A percentile compares a stretch with the other conserved stretches of the same genome.
phyloP scores from a whole-genome alignment of 1,140 invertebrate genomes.

The Drosophila pallidifrons region DNA sequence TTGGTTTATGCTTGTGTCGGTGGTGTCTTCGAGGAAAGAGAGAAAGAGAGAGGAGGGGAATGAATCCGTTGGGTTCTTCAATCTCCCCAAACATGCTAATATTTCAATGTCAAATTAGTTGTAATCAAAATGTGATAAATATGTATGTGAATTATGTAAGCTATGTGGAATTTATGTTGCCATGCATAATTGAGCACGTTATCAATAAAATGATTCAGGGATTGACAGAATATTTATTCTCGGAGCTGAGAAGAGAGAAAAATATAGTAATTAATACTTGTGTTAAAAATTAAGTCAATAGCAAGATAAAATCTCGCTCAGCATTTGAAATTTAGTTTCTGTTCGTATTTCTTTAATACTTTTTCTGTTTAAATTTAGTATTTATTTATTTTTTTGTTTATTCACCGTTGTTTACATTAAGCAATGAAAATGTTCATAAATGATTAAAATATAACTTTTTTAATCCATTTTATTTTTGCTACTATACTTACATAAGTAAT shows the following conservation, averaged over 20 bases:
- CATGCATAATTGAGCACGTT: conserved; percentile 47
- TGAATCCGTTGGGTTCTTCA: not conserved
- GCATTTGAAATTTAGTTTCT: too few species aligned
- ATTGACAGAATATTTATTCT: conserved; percentile 4
- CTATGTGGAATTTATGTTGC: conserved; percentile 51
- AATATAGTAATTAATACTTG: not conserved
- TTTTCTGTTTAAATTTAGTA: too few species aligned
- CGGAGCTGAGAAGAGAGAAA: not conserved
- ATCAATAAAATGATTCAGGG: conserved; percentile 27
- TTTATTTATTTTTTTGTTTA: too few species aligned
- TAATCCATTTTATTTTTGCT: too few species aligned
- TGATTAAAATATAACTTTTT: too few species aligned
- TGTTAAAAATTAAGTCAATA: not conserved
- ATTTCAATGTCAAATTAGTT: conserved; percentile 81
- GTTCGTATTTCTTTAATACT: too few species aligned
- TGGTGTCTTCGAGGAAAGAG: not conserved
- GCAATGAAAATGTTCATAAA: too few species aligned
- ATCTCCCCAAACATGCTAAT: conserved; percentile 48
- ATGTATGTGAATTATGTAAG: conserved; percentile 63
- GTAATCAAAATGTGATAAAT: conserved; percentile 76
- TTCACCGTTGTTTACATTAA: too few species aligned
- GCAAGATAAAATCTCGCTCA: not conserved
- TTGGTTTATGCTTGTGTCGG: conserved; percentile 29
- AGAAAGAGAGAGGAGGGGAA: not conserved
- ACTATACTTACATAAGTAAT: too few species aligned